Base-by-base conservation (phyloP, 2,888 invertebrate species). In the Himalopsyche anomala region DNA sequence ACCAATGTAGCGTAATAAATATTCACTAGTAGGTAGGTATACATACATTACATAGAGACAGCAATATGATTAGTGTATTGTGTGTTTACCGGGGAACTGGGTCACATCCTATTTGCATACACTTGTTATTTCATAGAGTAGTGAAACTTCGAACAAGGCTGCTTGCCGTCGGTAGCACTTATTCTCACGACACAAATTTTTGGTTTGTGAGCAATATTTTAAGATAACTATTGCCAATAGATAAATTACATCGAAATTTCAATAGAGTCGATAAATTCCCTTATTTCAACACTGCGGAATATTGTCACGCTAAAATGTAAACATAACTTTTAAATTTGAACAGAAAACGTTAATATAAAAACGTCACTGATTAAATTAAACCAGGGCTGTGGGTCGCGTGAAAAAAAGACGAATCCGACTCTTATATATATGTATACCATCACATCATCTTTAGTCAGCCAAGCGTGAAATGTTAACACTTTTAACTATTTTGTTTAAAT, bases 41-140 rank as follows among this genome's bases (percentile, higher is more conserved):
- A 40, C 40, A 40, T 40, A 40, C 40, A 56, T 28, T 28, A 28
- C 69, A 5, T n/a, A 74, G 74, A 74, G 74, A 51, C 85, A 85
- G 54, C 82, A 79, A 79, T 56, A 69, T 84, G 84, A 84, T 83
- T 40, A 86, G 84, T 86, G 62, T 81, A 86, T 86, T 84, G 84
- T 81, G 54, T 81, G 81, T 81, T 84, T 85, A 85, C 54, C 54
- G 17, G 45, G 74, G 36, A 87, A 87, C 82, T 83, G 85, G 87
- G 87, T 87, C 87, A 87, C 85, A 87, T 87, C 87, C 87, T 87
- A 87, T 87, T 87, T 87, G 87, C 87, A 87, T 87, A 86, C 84
- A 82, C 82, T 85, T 84, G 86, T 87, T 87, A 87, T 87, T 87
- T 87, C 87, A 87, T 87, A 85, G 85, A 85, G 85, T 87, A 83